A percentile compares a stretch with the other conserved stretches of the same genome.
Evolutionary conservation across 2,888 invertebrate genomes (phyloP).

Genomic region (Amiota minor): DNA sequence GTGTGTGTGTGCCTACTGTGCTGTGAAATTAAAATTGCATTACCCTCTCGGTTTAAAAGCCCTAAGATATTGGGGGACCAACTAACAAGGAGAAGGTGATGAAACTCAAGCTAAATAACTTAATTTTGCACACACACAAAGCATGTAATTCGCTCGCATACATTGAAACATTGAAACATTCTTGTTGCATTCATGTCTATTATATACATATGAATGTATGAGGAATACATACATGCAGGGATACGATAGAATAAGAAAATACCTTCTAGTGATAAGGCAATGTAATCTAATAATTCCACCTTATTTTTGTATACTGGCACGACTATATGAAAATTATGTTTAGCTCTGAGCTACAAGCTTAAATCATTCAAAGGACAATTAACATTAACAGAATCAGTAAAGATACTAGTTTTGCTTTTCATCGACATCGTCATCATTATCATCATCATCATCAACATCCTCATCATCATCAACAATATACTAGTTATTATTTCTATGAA

Average conservation of each 20-base stretch:
- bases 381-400: not conserved
- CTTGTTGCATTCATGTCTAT: not conserved
- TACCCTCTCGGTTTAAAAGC: slow-evolving; percentile 34
- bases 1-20: slow-evolving; percentile 51
- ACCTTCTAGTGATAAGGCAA: slow-evolving; percentile 26
- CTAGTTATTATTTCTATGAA: not conserved
- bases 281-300: slow-evolving; percentile 48
- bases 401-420: not conserved
- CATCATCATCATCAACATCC: slow-evolving; percentile 17
- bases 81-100: not conserved
- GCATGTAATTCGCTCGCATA: not conserved
- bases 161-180: not conserved
- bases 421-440: not conserved
- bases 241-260: slow-evolving; percentile 1
- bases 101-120: slow-evolving; percentile 16
- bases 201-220: no score
- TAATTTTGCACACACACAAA: slow-evolving; percentile 18
- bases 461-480: not conserved
- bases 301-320: slow-evolving; percentile 36
- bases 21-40: slow-evolving; percentile 65
- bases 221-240: no score
- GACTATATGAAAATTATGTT: slow-evolving; percentile 17
- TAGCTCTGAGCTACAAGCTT: slow-evolving; percentile 2
- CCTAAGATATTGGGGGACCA: not conserved
- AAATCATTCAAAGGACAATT: not conserved